Evolutionary conservation across 2,797 vertebrate genomes (phyloP), one percentile per base, ranked within the genome.

Genomic region (Otolemur crassicaudatus): DNA sequence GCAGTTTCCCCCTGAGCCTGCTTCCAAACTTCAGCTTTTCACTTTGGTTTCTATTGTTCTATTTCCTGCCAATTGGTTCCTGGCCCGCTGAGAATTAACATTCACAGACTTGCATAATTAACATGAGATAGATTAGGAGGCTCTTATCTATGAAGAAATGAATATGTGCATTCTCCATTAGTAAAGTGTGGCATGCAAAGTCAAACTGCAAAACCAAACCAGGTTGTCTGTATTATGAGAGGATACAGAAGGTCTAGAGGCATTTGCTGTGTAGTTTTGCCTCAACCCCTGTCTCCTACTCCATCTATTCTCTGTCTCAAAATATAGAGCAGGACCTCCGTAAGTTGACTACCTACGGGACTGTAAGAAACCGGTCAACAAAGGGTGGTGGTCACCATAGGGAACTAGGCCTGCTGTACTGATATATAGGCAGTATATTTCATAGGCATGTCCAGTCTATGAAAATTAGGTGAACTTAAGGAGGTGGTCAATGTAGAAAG

Each of bases 31-130:
- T 83, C 77, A 80, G 25, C 60, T 83, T 93, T 94, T 80, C 34
- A 75, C 75, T 89, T 86, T 40, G 61, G 14, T 89, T 76, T 93
- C 58, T 86, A 84, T 83, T 86, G 58, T 94, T 96, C 92, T 94
- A 31, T 82, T 93, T 93, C 75, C 69, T 97, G 69, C 60, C 31
- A 49, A 63, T 11, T 86, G 79, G 56, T 77, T 17, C 46, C 86
- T 3, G 31, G 76, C 56, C 73, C 31, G 6, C 40, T 49, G 61
- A 82, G 93, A 91, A 97, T 69, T 40, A 95, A 83, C 63, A 94
- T 84, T 61, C 46, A 69, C 19, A 86, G 14, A 92, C 20, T 58
- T 96, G 79, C 65, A 46, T 79, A 91, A 96, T 89, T 86, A 82
- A 77, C 67, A 69, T 25, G 69, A 89, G n/a, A 53, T 92, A 75